Percentiles rank a stretch among this genome's conserved stretches.
Conservation (phyloP, 2,113 vertebrate genomes). For the mouse (Mus musculus) region DNA sequence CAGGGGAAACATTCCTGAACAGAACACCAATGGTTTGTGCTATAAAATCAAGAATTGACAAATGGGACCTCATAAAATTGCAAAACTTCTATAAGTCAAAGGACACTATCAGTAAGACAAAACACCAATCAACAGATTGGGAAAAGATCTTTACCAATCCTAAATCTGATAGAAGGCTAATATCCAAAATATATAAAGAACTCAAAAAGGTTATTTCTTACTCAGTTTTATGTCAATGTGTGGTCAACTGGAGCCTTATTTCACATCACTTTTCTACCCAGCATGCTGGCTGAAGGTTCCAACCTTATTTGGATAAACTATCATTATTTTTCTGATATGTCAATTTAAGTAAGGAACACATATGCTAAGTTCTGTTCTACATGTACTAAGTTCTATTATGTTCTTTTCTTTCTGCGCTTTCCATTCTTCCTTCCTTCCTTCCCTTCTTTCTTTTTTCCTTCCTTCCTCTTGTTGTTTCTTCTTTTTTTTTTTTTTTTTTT, state of each 20-base stretch:
- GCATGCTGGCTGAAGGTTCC: neutral
- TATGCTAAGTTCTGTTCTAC: neutral
- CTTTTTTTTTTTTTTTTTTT: no score
- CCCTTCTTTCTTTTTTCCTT: rapidly evolving
- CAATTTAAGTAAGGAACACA: conserved; percentile 10
- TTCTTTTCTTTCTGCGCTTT: neutral
- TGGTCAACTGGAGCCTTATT: neutral
- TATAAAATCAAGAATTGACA: no score
- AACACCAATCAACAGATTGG: no score
- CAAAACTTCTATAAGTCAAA: no score
- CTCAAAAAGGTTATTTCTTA: neutral
- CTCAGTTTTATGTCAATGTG: neutral
- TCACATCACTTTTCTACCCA: neutral
- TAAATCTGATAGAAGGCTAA: no score
- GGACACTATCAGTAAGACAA: no score
- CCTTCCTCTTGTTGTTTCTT: no score
- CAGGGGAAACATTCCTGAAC: no score
- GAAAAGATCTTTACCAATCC: no score
- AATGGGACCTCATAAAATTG: no score
- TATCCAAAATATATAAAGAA: no score
- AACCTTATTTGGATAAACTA: neutral
- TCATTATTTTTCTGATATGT: conserved; percentile 23
- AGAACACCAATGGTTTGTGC: no score
- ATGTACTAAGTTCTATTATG: neutral
- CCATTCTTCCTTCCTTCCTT: neutral